Evolutionary conservation across 2,888 invertebrate species (phyloP).

Genomic region (Laspeyria flexula): DNA sequence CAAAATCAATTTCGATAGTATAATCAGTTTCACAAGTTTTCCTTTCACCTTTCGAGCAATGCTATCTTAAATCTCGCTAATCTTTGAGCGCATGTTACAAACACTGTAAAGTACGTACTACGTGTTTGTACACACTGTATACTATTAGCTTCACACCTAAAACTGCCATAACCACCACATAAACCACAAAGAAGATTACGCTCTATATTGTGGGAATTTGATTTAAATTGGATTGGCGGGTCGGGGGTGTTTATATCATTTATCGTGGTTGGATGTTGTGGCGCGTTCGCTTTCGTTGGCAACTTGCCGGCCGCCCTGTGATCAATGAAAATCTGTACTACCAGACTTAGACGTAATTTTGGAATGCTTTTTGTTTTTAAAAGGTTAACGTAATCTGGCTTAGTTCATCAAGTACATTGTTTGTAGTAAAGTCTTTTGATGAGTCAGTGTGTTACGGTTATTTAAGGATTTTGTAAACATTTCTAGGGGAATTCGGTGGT

Average conservation of each 20-base stretch:
- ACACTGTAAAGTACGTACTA: constrained; percentile 51
- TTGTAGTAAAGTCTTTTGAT: constrained; percentile 34
- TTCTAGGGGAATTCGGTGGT: neutral
- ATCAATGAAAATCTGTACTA: constrained; percentile 79
- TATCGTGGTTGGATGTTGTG: constrained; percentile 43
- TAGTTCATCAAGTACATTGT: constrained; percentile 42
- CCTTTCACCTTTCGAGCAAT: constrained; percentile 31
- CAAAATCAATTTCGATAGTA: no score
- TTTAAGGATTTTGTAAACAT: constrained; percentile 5
- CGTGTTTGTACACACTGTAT: constrained; percentile 47
- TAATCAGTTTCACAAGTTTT: constrained; percentile 13
- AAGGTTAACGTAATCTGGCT: constrained; percentile 40
- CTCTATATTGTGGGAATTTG: constrained; percentile 21
- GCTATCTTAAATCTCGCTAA: constrained; percentile 54
- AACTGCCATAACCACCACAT: constrained; percentile 12
- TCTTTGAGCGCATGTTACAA: constrained; percentile 57
- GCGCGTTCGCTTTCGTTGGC: constrained; percentile 79
- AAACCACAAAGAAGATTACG: constrained; percentile 13
- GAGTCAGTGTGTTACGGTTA: constrained; percentile 25
- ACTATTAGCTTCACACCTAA: constrained; percentile 25
- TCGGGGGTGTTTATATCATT: constrained; percentile 17
- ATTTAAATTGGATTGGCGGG: constrained; percentile 25
- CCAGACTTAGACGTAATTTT: constrained; percentile 68
- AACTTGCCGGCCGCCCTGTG: constrained; percentile 60
- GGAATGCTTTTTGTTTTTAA: constrained; percentile 54